Percentiles rank a stretch among this genome's conserved stretches.
Evolutionary conservation across 2,797 vertebrate species (phyloP).

Genomic region (Yasuhikotakia modesta): DNA sequence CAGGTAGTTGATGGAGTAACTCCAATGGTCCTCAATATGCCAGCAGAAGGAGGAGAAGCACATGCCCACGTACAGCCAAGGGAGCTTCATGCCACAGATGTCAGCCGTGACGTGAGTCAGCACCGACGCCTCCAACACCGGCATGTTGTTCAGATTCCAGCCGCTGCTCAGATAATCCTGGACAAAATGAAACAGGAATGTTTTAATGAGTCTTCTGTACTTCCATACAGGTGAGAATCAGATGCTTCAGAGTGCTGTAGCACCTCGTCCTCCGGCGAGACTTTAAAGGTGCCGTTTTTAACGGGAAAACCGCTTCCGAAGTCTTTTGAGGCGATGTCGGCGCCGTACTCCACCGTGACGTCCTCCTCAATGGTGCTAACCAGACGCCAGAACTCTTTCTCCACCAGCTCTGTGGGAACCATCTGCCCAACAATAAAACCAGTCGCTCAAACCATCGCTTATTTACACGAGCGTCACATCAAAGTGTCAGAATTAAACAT

Average conservation of each 20-base stretch:
- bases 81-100: conserved; percentile 98
- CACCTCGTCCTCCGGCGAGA: conserved; percentile 91
- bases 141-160: conserved; percentile 99
- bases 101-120: conserved; percentile 95
- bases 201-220: neutral
- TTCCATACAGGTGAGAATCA: neutral
- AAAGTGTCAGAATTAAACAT: conserved; percentile 65
- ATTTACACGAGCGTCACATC: neutral
- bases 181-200: conserved; percentile 1
- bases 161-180: conserved; percentile 94
- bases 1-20: conserved; percentile 97
- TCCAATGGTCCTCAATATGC: conserved; percentile 99
- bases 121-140: conserved; percentile 93
- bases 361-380: conserved; percentile 98
- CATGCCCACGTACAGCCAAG: conserved; percentile 99
- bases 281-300: conserved; percentile 84
- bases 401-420: conserved; percentile 97
- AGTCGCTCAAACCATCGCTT: neutral
- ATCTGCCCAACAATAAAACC: conserved; percentile 75
- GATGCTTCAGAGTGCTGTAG: neutral
- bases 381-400: conserved; percentile 98
- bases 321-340: conserved; percentile 97
- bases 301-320: conserved; percentile 98
- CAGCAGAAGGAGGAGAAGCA: conserved; percentile 99
- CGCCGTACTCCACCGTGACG: conserved; percentile 96